Evolutionary conservation across 30 jellyfish, hydroid and myxozoan species (phyloP).

Genomic region (Hydractinia echinata): DNA sequence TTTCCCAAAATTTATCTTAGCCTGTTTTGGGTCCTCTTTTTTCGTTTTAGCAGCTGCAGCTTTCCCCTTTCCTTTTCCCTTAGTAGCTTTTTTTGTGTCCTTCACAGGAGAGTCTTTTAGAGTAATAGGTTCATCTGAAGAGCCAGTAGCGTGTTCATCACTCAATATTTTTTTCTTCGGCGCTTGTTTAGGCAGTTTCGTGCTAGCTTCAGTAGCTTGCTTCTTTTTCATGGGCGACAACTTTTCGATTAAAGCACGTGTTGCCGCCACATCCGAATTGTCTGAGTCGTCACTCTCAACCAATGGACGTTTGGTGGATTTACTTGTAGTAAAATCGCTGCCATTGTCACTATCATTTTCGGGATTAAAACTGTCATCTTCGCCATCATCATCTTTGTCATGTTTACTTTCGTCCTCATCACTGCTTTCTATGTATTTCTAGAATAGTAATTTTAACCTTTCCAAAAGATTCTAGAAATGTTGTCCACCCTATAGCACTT

Average conservation of each 20-base stretch:
- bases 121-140: slow-evolving; percentile 18
- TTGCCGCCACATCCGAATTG: slow-evolving; percentile 72
- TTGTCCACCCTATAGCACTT: not conserved
- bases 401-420: not conserved
- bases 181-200: slow-evolving; percentile 16
- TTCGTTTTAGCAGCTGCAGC: slow-evolving; percentile 4
- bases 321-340: slow-evolving; percentile 38
- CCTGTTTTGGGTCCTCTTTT: slow-evolving; percentile 26
- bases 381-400: slow-evolving; percentile 15
- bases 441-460: not conserved
- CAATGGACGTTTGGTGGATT: slow-evolving; percentile 20
- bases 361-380: slow-evolving; percentile 30
- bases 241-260: slow-evolving; percentile 59
- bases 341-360: slow-evolving; percentile 31
- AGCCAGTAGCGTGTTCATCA: not conserved
- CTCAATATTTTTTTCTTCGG: slow-evolving; percentile 13
- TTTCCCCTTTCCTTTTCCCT: slow-evolving; percentile 4
- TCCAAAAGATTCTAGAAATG: not conserved
- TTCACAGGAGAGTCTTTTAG: slow-evolving; percentile 28
- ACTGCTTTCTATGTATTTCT: not conserved
- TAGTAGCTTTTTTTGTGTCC: slow-evolving; percentile 8
- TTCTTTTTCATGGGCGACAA: slow-evolving; percentile 67
- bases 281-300: slow-evolving; percentile 51
- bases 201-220: not conserved
- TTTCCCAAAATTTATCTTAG: slow-evolving; percentile 13